These are phyloP conservation scores for Apteryx owenii DNA, from an alignment of 2,113 vertebrate genomes.

Conservation along the genomic window DNA sequence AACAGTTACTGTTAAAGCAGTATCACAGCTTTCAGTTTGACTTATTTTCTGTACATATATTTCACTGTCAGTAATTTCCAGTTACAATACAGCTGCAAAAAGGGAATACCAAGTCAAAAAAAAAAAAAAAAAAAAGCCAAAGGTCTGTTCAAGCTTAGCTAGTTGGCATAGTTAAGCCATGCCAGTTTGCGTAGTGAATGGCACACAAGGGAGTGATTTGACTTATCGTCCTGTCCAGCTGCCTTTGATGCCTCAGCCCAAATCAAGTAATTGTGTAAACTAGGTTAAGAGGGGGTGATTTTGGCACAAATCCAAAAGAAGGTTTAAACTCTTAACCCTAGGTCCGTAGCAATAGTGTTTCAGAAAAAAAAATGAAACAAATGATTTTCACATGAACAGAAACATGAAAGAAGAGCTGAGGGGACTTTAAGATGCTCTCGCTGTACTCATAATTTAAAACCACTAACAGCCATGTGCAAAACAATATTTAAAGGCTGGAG, in stretches of 20 bases:
- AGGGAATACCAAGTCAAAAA: not conserved
- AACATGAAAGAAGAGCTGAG: not conserved
- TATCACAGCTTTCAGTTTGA: not conserved
- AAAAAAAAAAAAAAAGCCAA: not conserved
- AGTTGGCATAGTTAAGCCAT: not conserved
- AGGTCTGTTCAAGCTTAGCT: not conserved
- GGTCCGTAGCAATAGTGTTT: not conserved
- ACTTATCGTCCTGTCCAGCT: not conserved
- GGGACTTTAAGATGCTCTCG: not conserved
- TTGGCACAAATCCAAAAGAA: not conserved
- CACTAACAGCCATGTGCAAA: not conserved
- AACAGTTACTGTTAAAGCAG: not conserved
- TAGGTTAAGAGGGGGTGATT: not conserved
- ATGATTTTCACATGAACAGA: not conserved
- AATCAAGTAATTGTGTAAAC: not conserved
- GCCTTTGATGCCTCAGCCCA: not conserved
- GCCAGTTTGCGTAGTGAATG: not conserved
- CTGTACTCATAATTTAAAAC: not conserved
- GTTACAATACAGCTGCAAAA: not conserved
- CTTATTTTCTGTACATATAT: not conserved
- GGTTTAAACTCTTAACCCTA: not conserved
- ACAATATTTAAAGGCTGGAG: not conserved
- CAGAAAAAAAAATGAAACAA: not conserved
- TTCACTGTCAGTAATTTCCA: not conserved
- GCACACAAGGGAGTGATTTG: not conserved